Conservation (phyloP, 2,888 invertebrate genomes). For the Nephrotoma flavescens region DNA sequence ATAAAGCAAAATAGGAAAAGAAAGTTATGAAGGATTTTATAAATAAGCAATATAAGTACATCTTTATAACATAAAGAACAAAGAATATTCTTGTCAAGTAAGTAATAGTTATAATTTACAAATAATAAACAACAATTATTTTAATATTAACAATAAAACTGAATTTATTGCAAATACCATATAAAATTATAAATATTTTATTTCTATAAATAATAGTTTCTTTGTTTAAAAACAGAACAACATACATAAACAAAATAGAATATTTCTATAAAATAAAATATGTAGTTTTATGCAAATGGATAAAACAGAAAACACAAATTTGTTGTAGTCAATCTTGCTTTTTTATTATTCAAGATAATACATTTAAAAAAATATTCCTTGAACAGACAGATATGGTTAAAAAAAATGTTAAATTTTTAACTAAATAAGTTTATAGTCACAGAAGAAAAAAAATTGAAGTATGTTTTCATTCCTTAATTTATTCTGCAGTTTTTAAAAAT, state of each 20-base stretch:
- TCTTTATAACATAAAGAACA: not conserved
- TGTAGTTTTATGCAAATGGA: not conserved
- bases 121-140: not conserved
- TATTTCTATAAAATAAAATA: not conserved
- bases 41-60: not conserved
- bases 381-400: no score
- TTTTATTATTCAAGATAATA: no score
- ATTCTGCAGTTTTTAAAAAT: no score
- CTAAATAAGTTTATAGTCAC: no score
- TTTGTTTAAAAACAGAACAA: not conserved
- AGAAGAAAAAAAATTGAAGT: no score
- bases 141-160: not conserved
- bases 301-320: not conserved
- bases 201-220: not conserved
- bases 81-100: not conserved
- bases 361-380: no score
- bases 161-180: not conserved
- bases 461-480: no score
- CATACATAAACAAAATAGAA: not conserved
- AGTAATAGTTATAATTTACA: not conserved
- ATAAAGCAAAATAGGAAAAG: not conserved
- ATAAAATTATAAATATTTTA: not conserved
- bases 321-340: no score
- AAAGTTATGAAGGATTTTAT: not conserved
- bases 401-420: no score